Evolutionary conservation across 2,113 vertebrate genomes (phyloP), one percentile per base, ranked within the genome.

Genomic region (Rafetus swinhoei): DNA sequence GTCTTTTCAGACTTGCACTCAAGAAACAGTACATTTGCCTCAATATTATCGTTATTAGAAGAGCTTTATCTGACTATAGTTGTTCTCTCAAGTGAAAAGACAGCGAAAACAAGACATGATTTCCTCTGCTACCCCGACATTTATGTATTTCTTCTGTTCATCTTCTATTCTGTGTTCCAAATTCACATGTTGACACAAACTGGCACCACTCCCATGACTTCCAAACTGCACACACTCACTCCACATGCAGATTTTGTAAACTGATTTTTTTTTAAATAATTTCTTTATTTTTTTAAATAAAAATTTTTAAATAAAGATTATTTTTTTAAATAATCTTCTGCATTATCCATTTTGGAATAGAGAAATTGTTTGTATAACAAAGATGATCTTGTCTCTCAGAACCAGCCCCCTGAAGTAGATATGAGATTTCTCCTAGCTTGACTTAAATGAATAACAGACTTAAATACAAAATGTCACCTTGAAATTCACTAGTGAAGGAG

Each of bases 61-160:
- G 86, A 94, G 82, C 53, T 91, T 82, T 92, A 95, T 93, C 52
- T 25, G 65, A 88, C 92, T 92, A 84, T 62, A 84, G 65, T 84
- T 82, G 69, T 89, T 95, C 89, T 92, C 79, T 39, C 45, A 81
- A 92, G 27, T 4, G 13, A 53, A 53, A 86, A 90, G n/a, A 35
- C 18, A 72, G 15, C 62, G 57, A 3, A 54, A 87, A 88, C 83
- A 85, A 60, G 32, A 79, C 60, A 21, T 12, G 32, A 77, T 77
- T 77, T 77, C 45, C 13, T 7, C 39, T 50, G 24, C 60, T 91
- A 77, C 32, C 94, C 81, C 88, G 39, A 92, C 79, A 2, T 1
- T 2, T 92, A 88, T 86, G 86, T 86, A 93, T 53, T 24, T 86
- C 19, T 60, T 79, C 79, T 0, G 1, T 14, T 88, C 89, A 69